Evolutionary conservation across 1,140 invertebrate genomes (phyloP).

Genomic region (Latrodectus geometricus): DNA sequence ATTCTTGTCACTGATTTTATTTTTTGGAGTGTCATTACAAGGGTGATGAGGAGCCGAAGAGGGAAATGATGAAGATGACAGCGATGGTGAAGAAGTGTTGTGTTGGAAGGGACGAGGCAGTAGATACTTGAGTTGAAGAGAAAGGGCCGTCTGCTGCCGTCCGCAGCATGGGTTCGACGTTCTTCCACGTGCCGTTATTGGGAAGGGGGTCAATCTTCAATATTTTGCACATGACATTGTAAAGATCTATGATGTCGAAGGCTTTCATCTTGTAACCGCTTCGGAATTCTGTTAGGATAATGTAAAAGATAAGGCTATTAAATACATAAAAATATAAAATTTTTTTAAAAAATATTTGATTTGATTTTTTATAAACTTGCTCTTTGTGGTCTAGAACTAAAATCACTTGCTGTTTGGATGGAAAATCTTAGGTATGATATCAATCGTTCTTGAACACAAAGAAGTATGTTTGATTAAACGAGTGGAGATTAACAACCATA

Average conservation of each 20-base stretch:
- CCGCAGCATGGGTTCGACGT: conserved; percentile 2
- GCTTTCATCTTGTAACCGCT: background rate
- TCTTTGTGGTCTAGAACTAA: too few relatives aligned
- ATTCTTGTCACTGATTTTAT: too few relatives aligned
- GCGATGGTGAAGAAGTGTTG: background rate
- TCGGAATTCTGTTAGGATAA: conserved; percentile 18
- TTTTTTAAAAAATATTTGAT: too few relatives aligned
- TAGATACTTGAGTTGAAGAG: background rate
- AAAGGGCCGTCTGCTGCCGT: conserved; percentile 1
- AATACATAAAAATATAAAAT: too few relatives aligned
- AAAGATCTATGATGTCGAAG: conserved; percentile 59
- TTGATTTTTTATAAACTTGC: too few relatives aligned
- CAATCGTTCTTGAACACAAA: too few relatives aligned
- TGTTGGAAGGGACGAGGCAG: background rate
- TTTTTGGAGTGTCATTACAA: too few relatives aligned
- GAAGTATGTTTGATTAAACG: too few relatives aligned
- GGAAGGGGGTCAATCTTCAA: conserved; percentile 36
- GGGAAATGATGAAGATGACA: background rate
- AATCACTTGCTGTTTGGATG: too few relatives aligned
- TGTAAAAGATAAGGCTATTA: too few relatives aligned
- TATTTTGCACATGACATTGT: conserved; percentile 59
- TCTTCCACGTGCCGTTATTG: conserved; percentile 50
- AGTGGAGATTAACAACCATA: too few relatives aligned
- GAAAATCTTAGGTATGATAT: too few relatives aligned
- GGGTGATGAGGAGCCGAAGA: background rate